Percentiles rank a stretch among this genome's conserved stretches.
Evolutionary conservation across 92 coral and sea anemone genomes (phyloP).

Genomic region (Plumapathes pennacea): DNA sequence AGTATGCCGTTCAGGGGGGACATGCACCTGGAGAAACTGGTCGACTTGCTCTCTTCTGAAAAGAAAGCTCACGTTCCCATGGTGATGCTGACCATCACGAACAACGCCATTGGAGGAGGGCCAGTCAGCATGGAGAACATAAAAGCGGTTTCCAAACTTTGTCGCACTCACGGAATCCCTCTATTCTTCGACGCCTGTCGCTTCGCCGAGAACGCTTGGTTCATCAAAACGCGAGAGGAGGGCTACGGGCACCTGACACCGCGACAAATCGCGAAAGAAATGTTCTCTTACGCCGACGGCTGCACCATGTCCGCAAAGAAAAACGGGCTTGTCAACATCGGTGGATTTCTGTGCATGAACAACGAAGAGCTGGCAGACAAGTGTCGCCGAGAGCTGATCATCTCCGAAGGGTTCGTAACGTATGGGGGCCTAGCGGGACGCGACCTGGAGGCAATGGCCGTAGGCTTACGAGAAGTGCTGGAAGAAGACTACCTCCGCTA

Average conservation of each 20-base stretch:
- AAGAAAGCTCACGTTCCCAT: slow-evolving; percentile 1
- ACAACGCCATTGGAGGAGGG: slow-evolving; percentile 38
- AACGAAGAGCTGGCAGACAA: slow-evolving; percentile 25
- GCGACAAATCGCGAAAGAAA: slow-evolving; percentile 28
- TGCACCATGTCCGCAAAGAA: slow-evolving; percentile 60
- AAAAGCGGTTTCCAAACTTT: slow-evolving; percentile 43
- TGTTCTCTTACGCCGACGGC: slow-evolving; percentile 44
- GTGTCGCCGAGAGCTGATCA: slow-evolving; percentile 28
- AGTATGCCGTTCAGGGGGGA: slow-evolving; percentile 17
- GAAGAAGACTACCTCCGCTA: slow-evolving; percentile 43
- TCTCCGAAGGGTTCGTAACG: slow-evolving; percentile 48
- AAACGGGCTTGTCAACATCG: slow-evolving; percentile 49
- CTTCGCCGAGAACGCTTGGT: slow-evolving; percentile 52
- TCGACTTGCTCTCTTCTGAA: slow-evolving; percentile 8
- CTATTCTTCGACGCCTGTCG: slow-evolving; percentile 51
- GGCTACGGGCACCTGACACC: slow-evolving; percentile 28
- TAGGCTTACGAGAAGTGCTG: slow-evolving; percentile 34
- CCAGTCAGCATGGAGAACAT: slow-evolving; percentile 55
- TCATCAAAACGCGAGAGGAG: slow-evolving; percentile 31
- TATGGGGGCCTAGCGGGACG: slow-evolving; percentile 57
- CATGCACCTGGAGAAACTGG: slow-evolving; percentile 15
- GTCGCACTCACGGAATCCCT: slow-evolving; percentile 30
- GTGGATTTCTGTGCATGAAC: slow-evolving; percentile 46
- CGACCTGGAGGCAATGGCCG: slow-evolving; percentile 57
- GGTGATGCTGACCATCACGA: slow-evolving; percentile 39